A percentile compares a stretch with the other conserved stretches of the same genome.
Conservation (phyloP, 2,113 vertebrate genomes). For the Colossoma macropomum region DNA sequence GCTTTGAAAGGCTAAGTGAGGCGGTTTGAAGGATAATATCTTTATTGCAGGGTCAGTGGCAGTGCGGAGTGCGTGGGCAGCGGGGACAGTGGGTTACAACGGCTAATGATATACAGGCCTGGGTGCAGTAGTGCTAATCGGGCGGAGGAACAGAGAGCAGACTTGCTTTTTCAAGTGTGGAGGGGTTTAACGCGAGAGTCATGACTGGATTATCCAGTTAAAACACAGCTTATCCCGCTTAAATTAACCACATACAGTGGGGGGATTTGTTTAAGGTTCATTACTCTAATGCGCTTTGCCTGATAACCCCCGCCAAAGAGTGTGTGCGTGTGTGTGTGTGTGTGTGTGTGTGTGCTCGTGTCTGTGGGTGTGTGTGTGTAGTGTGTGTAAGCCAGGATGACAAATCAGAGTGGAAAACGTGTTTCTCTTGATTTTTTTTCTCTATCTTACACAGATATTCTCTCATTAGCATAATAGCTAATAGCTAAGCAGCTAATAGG, state of each 20-base stretch:
- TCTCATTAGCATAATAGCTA: too few relatives aligned
- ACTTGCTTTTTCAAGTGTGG: constrained; percentile 22
- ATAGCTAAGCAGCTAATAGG: too few relatives aligned
- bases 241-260: constrained; percentile 51
- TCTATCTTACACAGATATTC: not conserved
- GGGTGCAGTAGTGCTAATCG: not conserved
- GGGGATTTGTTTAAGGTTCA: constrained; percentile 50
- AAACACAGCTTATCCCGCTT: constrained; percentile 53
- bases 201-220: constrained; percentile 49
- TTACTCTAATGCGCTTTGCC: constrained; percentile 43
- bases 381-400: not conserved
- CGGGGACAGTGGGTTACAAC: not conserved
- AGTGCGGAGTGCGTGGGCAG: constrained; percentile 10
- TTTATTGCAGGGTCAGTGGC: constrained; percentile 28
- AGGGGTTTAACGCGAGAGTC: constrained; percentile 29
- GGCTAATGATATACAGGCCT: not conserved
- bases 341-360: constrained; percentile 26
- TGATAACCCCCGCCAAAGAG: constrained; percentile 13
- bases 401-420: constrained; percentile 24
- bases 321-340: constrained; percentile 39
- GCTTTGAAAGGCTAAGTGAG: constrained; percentile 35
- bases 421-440: constrained; percentile 17
- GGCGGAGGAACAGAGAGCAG: constrained; percentile 3
- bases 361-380: not conserved
- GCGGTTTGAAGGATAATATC: constrained; percentile 16